Percentiles rank a stretch among this genome's conserved stretches.
Conservation (phyloP, 2,888 invertebrate species). For the Pammene aurita region DNA sequence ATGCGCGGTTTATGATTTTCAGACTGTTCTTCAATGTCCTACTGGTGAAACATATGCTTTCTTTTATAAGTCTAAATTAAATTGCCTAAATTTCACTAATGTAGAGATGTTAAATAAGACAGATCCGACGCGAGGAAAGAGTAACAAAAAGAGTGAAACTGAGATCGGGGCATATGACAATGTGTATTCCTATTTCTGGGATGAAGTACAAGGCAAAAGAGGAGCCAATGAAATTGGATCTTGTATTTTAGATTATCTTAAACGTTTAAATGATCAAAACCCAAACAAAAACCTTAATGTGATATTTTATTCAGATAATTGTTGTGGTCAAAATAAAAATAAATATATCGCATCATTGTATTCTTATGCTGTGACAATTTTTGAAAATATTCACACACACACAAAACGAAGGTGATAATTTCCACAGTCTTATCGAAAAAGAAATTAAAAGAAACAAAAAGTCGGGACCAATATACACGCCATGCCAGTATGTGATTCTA, state of each 20-base stretch:
- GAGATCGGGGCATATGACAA: too few species aligned
- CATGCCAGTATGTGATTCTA: too few species aligned
- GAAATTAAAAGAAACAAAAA: too few species aligned
- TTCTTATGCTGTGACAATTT: slow-evolving; percentile 40
- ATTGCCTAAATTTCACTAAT: slow-evolving; percentile 44
- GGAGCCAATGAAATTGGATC: slow-evolving; percentile 35
- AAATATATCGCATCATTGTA: slow-evolving; percentile 41
- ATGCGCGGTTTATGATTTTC: slow-evolving; percentile 45
- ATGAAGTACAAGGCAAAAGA: slow-evolving; percentile 40
- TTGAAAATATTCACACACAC: too few species aligned
- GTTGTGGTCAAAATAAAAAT: slow-evolving; percentile 49
- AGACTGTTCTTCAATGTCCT: slow-evolving; percentile 45
- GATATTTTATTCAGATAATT: slow-evolving; percentile 50
- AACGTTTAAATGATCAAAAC: slow-evolving; percentile 15
- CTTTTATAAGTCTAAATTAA: slow-evolving; percentile 43
- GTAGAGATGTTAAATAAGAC: slow-evolving; percentile 30
- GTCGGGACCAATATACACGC: too few species aligned
- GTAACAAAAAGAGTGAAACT: too few species aligned
- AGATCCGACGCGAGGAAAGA: too few species aligned
- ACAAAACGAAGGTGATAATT: too few species aligned
- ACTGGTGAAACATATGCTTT: slow-evolving; percentile 29
- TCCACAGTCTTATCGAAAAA: too few species aligned
- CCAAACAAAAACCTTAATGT: background rate
- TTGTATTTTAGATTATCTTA: slow-evolving; percentile 33
- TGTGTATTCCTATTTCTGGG: too few species aligned